Evolutionary conservation across 2,888 invertebrate genomes (phyloP).

Genomic region (Lobophora halterata): DNA sequence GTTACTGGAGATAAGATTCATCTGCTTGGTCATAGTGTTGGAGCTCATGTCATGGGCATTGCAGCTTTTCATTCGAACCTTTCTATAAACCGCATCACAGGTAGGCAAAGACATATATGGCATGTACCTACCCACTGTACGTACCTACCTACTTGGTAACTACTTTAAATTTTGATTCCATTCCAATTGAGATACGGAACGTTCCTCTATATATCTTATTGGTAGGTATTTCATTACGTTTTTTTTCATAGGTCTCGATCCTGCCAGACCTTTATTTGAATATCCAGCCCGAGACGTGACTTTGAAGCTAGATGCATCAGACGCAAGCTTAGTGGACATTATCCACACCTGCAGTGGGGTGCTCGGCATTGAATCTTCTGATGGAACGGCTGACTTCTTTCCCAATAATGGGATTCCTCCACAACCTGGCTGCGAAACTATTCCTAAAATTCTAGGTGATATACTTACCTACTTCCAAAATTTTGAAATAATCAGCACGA

Average conservation of each 20-base stretch:
- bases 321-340: slow-evolving; percentile 83
- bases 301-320: slow-evolving; percentile 76
- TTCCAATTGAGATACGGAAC: neutral
- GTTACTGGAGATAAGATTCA: slow-evolving; percentile 46
- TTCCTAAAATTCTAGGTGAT: slow-evolving; percentile 45
- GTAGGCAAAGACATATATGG: no score
- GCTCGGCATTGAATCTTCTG: slow-evolving; percentile 81
- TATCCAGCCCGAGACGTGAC: slow-evolving; percentile 74
- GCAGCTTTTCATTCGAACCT: slow-evolving; percentile 42
- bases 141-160: no score
- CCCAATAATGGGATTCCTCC: slow-evolving; percentile 83
- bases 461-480: no score
- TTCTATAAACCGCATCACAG: slow-evolving; percentile 45
- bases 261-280: slow-evolving; percentile 85
- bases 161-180: neutral
- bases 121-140: no score
- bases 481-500: no score
- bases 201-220: no score
- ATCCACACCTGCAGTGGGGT: slow-evolving; percentile 86
- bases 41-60: slow-evolving; percentile 59
- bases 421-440: slow-evolving; percentile 84
- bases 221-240: neutral
- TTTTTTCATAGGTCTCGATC: slow-evolving; percentile 87
- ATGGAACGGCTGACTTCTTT: slow-evolving; percentile 85
- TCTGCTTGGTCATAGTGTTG: slow-evolving; percentile 58